Evolutionary conservation across 2,888 invertebrate species (phyloP), one percentile per base, ranked within the genome.

Genomic region (Aplocera efformata): DNA sequence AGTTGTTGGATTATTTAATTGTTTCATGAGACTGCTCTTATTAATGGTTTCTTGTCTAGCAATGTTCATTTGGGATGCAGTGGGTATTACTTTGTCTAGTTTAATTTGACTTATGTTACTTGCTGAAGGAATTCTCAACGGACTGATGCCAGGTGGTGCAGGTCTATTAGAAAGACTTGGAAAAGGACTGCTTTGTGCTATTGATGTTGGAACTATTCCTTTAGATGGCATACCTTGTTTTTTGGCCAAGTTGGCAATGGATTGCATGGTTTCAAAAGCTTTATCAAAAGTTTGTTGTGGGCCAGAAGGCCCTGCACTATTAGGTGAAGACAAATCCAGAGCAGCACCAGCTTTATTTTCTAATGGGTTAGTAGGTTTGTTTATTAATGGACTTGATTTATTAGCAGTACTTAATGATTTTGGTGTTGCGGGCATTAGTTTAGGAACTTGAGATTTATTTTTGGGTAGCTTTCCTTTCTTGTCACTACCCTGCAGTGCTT

Each of bases 181-280:
- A 64, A 79, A 86, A 39, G 72, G 59, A 63, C 70, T 72, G 45
- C 55, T 69, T 56, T 76, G 81, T 34, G 79, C 53, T 54, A 80
- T 66, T 42, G 63, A 55, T 32, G 69, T 41, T 38, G 81, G 62
- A n/a, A n/a, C n/a, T 34, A 74, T 48, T 23, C 67, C 58, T 60
- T 88, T 86, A 23, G 73, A 56, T 23, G 83, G 70, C 20, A 83
- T 65, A 57, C 68, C 79, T 63, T 89, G 88, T 63, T 86, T 85
- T 53, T 88, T 88, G 36, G 88, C 88, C 40, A 89, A 71, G 67
- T 88, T 89, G 21, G 83, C 88, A 55, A 89, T 89, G 28, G 88
- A 83, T 48, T 89, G 88, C 88, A 89, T 89, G 25, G 86, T 88
- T 67, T 88, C 88, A 63, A 88, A 77, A 32, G 80, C 76, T 65